Evolutionary conservation across 2,888 invertebrate species (phyloP), one percentile per base, ranked within the genome.

Genomic region (Pammene aurita): DNA sequence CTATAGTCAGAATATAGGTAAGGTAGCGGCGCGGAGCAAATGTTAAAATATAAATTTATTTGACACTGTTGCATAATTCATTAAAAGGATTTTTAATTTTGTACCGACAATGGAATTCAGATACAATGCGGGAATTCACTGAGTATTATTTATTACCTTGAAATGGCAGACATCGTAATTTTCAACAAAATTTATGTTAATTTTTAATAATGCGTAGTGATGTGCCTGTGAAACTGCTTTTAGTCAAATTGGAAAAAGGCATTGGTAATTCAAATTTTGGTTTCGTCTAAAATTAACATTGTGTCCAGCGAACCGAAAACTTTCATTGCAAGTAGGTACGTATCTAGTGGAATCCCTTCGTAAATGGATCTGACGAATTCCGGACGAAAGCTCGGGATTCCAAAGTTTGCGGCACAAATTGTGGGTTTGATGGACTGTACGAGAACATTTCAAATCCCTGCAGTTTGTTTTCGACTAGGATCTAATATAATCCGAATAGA

Each of bases 121-220:
- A 60, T 26, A 38, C 58, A 14, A 58, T 64, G 54, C 18, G 38
- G 42, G 50, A 54, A 58, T 60, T 60, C 48, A 44, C 44, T 46
- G n/a, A 54, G 64, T 46, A 46, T 65, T 64, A 69, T 69, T 69
- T 69, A 69, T 55, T 48, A 26, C 46, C 54, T 41, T 48, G 14
- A 60, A 60, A 26, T 7, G 60, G 58, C 14, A 26, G 10, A 41
- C 48, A 9, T 14, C 26, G 41, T 64, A 54, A 67, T 18, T 54
- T 46, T 26, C n/a, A 61, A 54, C 34, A 42, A 58, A 57, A 58
- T 50, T 10, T 44, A 46, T 46, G 16, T 54, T 18, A 18, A 10
- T 38, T 13, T 57, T 38, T 46, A 50, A 63, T 35, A 61, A 5
- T 11, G 34, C 14, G 13, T 41, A 44, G n/a, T n/a, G 26, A 42